Conservation (phyloP, 2,113 vertebrate species). For the Ammodytes marinus region DNA sequence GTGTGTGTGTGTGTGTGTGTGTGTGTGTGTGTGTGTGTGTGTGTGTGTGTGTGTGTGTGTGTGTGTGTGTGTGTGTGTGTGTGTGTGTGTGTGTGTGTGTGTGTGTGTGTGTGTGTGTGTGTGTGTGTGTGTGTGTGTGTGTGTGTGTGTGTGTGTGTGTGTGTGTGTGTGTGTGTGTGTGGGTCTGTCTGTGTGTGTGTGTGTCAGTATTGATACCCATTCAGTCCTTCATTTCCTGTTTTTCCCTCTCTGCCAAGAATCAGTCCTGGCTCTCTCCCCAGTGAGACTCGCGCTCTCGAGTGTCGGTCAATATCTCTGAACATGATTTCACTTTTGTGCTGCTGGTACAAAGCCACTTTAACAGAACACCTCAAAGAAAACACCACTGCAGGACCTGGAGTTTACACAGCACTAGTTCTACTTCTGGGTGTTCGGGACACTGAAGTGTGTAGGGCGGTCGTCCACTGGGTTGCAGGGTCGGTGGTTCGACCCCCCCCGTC, state of each 20-base stretch:
- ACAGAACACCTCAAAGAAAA: conserved; percentile 6
- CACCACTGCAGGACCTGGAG: not conserved
- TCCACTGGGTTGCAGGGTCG: no score
- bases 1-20: conserved; percentile 2
- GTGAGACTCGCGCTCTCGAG: conserved; percentile 42
- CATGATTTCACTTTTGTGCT: conserved; percentile 32
- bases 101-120: not conserved
- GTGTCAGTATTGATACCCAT: conserved; percentile 45
- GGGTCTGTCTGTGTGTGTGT: conserved; percentile 3
- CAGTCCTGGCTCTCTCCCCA: conserved; percentile 40
- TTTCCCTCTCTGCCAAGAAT: conserved; percentile 53
- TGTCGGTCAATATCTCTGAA: conserved; percentile 60
- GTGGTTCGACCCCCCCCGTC: no score
- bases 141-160: not conserved
- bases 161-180: not conserved
- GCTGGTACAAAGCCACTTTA: conserved; percentile 37
- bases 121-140: not conserved
- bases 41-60: not conserved
- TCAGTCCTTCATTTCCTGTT: conserved; percentile 38
- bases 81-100: conserved; percentile 3
- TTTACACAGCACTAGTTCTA: not conserved
- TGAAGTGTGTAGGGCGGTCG: no score
- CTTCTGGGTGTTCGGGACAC: not conserved
- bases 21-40: not conserved
- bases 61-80: not conserved